phyloP scores from a whole-genome alignment of 2,888 invertebrate species.

The Sinelater perroti region DNA sequence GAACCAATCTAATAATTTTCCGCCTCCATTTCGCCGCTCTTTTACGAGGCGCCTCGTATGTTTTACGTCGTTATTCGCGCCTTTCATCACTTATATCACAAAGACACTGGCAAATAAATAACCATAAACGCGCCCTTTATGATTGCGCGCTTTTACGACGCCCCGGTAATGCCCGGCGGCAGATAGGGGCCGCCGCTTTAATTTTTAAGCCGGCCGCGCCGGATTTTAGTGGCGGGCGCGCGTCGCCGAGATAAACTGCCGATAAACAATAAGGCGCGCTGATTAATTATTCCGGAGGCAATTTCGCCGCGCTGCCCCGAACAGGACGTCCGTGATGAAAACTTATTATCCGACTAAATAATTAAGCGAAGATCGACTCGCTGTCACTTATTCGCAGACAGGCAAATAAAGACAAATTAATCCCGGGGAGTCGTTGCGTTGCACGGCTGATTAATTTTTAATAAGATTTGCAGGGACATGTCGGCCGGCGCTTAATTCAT shows the following conservation, averaged over 20 bases:
- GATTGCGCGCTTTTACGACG: conserved; percentile 37
- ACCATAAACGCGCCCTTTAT: conserved; percentile 38
- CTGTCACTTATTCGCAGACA: background rate
- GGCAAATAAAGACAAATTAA: conserved; percentile 14
- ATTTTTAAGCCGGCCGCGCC: too few species aligned
- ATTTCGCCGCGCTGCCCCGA: conserved; percentile 35
- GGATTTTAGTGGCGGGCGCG: too few species aligned
- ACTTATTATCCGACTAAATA: background rate
- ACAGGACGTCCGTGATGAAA: background rate
- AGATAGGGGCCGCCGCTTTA: too few species aligned
- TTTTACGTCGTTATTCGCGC: conserved; percentile 43
- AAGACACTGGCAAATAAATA: conserved; percentile 39
- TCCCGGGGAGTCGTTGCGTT: background rate
- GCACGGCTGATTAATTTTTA: conserved; percentile 8
- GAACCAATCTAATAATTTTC: conserved; percentile 53
- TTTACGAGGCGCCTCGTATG: conserved; percentile 49
- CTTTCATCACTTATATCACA: conserved; percentile 41
- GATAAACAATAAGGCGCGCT: too few species aligned
- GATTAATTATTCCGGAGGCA: too few species aligned
- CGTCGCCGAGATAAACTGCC: too few species aligned
- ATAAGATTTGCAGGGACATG: conserved; percentile 8
- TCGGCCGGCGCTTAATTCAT: too few species aligned
- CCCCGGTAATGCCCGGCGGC: too few species aligned
- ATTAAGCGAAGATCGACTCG: background rate
- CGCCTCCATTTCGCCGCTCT: conserved; percentile 48